A percentile compares a stretch with the other conserved stretches of the same genome.
phyloP scores from a whole-genome alignment of 2,113 vertebrate species.

The Myotis yumanensis region DNA sequence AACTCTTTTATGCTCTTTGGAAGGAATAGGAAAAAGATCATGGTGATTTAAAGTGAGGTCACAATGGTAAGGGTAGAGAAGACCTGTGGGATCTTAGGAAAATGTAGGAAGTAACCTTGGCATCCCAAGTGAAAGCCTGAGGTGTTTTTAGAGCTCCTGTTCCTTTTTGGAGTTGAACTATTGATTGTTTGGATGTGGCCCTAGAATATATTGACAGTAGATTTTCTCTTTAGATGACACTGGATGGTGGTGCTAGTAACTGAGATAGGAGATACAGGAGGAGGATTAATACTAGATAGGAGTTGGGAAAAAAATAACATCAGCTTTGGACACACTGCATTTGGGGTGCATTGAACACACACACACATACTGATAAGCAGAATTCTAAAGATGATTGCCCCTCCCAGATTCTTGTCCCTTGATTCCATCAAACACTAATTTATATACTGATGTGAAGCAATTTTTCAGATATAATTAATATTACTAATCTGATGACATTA shows the following conservation, averaged over 20 bases:
- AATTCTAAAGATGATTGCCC: not conserved
- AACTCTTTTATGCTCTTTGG: not conserved
- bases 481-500: not conserved
- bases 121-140: not conserved
- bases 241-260: not conserved
- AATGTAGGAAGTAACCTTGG: not conserved
- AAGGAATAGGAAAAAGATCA: not conserved
- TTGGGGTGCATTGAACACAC: not conserved
- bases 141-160: not conserved
- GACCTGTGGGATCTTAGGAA: not conserved
- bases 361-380: not conserved
- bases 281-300: not conserved
- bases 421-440: not conserved
- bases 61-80: not conserved
- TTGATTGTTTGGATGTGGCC: not conserved
- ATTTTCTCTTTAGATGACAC: not conserved
- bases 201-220: not conserved
- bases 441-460: not conserved
- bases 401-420: not conserved
- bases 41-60: not conserved
- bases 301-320: not conserved
- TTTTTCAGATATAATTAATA: not conserved
- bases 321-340: not conserved
- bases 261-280: not conserved
- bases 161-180: not conserved